phyloP scores from a whole-genome alignment of 2,888 invertebrate genomes.

The Drosophila lacicola region DNA sequence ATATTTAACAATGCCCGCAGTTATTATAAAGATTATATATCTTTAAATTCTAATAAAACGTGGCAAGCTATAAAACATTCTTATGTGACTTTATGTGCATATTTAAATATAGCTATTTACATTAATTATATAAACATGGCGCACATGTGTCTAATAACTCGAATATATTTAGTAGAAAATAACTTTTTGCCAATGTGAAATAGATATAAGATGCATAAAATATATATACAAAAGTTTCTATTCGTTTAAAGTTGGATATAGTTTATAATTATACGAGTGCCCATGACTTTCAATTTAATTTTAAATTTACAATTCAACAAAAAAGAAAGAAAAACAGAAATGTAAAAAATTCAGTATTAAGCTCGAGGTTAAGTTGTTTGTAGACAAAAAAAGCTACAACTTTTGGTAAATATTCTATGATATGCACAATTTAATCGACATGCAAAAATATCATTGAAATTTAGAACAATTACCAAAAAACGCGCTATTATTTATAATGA shows the following conservation, averaged over 20 bases:
- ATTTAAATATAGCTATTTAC: constrained; percentile 31
- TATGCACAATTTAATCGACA: neutral
- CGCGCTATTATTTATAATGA: neutral
- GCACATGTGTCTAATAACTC: neutral
- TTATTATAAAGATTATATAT: constrained; percentile 5
- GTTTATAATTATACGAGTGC: too few relatives aligned
- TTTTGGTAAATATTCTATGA: neutral
- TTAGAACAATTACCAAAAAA: neutral
- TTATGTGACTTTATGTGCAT: constrained; percentile 28
- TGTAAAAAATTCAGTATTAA: neutral
- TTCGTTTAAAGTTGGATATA: too few relatives aligned
- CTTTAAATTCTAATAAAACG: constrained; percentile 5
- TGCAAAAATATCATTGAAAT: neutral
- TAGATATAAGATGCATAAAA: too few relatives aligned
- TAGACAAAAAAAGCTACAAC: neutral
- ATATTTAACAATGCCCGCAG: constrained; percentile 28
- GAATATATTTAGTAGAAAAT: neutral
- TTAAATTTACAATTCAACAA: neutral
- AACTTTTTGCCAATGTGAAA: too few relatives aligned
- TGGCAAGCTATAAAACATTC: constrained; percentile 13
- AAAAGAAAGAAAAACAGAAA: neutral
- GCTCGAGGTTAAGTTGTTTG: neutral
- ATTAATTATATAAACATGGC: neutral
- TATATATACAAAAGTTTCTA: too few relatives aligned
- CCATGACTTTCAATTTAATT: too few relatives aligned